These are phyloP conservation scores for Pocota personata DNA, from an alignment of 2,888 invertebrate species.

Conservation along the genomic window DNA sequence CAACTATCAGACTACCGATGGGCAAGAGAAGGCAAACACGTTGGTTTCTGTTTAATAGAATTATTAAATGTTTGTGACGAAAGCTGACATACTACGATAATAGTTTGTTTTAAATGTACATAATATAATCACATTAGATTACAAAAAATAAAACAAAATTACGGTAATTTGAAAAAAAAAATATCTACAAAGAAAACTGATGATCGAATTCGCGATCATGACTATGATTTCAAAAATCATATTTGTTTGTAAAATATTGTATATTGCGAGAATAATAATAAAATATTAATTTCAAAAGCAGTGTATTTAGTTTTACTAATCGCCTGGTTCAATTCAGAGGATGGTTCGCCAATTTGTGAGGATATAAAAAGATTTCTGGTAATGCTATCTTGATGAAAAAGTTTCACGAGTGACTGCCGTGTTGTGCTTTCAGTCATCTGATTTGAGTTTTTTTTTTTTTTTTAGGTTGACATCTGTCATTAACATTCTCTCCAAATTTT, in stretches of 20 bases:
- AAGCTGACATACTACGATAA: constrained; percentile 24
- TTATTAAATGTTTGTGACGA: constrained; percentile 30
- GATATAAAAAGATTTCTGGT: too few species aligned
- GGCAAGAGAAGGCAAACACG: constrained; percentile 7
- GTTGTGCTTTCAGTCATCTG: too few species aligned
- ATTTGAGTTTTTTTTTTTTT: too few species aligned
- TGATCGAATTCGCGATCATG: constrained; percentile 22
- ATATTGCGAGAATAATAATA: constrained; percentile 67
- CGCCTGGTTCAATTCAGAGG: too few species aligned
- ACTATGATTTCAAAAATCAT: constrained; percentile 51
- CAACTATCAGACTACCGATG: constrained; percentile 27
- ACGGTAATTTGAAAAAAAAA: constrained; percentile 41
- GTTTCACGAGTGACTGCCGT: too few species aligned
- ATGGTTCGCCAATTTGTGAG: too few species aligned
- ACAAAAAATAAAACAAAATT: constrained; percentile 1
- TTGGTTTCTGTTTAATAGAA: constrained; percentile 51
- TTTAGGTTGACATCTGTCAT: too few species aligned
- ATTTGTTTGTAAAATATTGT: constrained; percentile 74
- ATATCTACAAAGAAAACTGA: constrained; percentile 28
- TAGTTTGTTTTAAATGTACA: constrained; percentile 63
- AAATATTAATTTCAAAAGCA: constrained; percentile 57
- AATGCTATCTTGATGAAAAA: too few species aligned
- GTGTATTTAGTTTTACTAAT: background rate
- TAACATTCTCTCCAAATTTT: too few species aligned
- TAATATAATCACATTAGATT: constrained; percentile 65